phyloP scores from a whole-genome alignment of 2,888 invertebrate genomes.

The Tinea semifulvella region DNA sequence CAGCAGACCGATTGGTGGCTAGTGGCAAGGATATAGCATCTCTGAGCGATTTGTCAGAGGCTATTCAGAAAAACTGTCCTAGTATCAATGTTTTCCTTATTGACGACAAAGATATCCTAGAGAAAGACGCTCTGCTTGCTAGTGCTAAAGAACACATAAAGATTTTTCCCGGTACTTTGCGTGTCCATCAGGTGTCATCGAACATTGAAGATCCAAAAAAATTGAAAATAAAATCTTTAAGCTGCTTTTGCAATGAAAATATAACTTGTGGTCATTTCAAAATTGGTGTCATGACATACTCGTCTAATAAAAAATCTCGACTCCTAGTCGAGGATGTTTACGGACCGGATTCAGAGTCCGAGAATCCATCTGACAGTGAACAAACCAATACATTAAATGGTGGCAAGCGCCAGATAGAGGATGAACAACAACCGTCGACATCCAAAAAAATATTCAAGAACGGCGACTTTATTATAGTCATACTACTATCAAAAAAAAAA shows the following conservation, averaged over 20 bases:
- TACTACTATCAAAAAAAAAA: too few species aligned
- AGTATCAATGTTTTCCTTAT: slow-evolving; percentile 6
- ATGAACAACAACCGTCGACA: neutral
- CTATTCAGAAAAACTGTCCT: slow-evolving; percentile 8
- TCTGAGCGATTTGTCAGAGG: too few species aligned
- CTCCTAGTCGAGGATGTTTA: slow-evolving; percentile 2
- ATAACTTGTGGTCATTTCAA: too few species aligned
- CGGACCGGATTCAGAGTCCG: slow-evolving; percentile 7
- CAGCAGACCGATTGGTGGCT: too few species aligned
- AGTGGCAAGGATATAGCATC: too few species aligned
- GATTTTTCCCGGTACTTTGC: neutral
- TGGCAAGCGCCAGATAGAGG: slow-evolving; percentile 9
- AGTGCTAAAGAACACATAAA: slow-evolving; percentile 8
- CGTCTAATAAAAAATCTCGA: slow-evolving; percentile 9
- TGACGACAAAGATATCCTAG: slow-evolving; percentile 9
- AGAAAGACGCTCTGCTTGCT: slow-evolving; percentile 7
- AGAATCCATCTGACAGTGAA: slow-evolving; percentile 4
- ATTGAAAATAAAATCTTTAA: too few species aligned
- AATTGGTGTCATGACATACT: slow-evolving; percentile 8
- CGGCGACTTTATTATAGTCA: neutral
- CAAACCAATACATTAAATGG: slow-evolving; percentile 10
- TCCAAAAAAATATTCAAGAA: neutral
- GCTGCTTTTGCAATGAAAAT: neutral
- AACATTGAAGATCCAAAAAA: slow-evolving; percentile 1
- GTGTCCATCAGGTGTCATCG: neutral